Conservation (phyloP, 37 sponge, comb jelly and placozoan species). For the Theonella swinhoei region DNA sequence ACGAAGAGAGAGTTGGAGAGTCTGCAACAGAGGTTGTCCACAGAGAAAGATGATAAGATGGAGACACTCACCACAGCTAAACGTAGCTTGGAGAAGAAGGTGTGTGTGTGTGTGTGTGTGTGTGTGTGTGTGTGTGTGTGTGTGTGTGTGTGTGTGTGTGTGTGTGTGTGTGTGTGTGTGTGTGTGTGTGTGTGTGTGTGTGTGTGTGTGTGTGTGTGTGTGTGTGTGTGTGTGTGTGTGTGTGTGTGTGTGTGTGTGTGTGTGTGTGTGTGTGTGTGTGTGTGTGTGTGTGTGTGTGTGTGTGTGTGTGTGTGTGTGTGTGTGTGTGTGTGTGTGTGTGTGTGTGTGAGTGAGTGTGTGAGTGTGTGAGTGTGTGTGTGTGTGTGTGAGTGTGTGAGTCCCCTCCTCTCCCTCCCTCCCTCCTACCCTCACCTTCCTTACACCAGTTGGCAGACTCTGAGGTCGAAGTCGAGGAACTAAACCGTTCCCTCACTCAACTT, state of each 20-base stretch:
- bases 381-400: not conserved
- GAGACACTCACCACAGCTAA: slow-evolving; percentile 73
- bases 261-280: not conserved
- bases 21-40: slow-evolving; percentile 47
- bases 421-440: slow-evolving; percentile 8
- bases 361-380: not conserved
- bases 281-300: slow-evolving; percentile 8
- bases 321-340: not conserved
- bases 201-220: not conserved
- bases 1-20: slow-evolving; percentile 75
- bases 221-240: not conserved
- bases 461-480: slow-evolving; percentile 80
- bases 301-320: not conserved
- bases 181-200: not conserved
- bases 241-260: too few relatives aligned
- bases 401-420: not conserved
- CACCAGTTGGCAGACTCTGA: slow-evolving; percentile 80
- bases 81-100: slow-evolving; percentile 84
- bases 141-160: too few relatives aligned
- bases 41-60: slow-evolving; percentile 83
- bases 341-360: not conserved
- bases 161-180: too few relatives aligned
- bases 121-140: not conserved
- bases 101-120: slow-evolving; percentile 15
- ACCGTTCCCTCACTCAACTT: slow-evolving; percentile 63